phyloP scores from a whole-genome alignment of 2,797 vertebrate genomes.

The Periophthalmus magnuspinnatus region DNA sequence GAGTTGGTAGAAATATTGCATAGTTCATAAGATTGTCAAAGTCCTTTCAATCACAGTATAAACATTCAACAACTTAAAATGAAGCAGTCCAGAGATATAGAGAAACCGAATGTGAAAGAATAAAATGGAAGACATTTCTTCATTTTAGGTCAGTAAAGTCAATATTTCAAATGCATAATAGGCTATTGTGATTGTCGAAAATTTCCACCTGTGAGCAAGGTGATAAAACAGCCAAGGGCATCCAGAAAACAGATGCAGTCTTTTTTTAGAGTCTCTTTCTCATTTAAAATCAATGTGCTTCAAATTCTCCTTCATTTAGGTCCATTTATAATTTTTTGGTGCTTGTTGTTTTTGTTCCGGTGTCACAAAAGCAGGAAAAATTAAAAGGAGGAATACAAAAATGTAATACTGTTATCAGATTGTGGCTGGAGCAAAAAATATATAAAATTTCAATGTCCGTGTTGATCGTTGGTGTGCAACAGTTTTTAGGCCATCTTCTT shows the following conservation, averaged over 20 bases:
- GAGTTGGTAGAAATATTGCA: slow-evolving; percentile 63
- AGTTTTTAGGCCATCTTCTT: slow-evolving; percentile 45
- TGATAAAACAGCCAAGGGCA: slow-evolving; percentile 3
- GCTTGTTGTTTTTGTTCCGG: slow-evolving; percentile 67
- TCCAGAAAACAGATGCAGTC: slow-evolving; percentile 16
- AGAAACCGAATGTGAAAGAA: slow-evolving; percentile 60
- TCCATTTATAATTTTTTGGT: slow-evolving; percentile 26
- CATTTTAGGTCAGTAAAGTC: slow-evolving; percentile 35
- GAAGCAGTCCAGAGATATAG: slow-evolving; percentile 46
- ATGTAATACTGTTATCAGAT: slow-evolving; percentile 70
- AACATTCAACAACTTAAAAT: slow-evolving; percentile 51
- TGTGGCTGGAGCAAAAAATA: slow-evolving; percentile 28
- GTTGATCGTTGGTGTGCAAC: slow-evolving; percentile 65
- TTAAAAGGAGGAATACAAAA: slow-evolving; percentile 37
- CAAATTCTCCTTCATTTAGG: slow-evolving; percentile 25
- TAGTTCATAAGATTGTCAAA: slow-evolving; percentile 82
- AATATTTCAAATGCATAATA: slow-evolving; percentile 38
- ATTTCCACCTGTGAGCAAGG: slow-evolving; percentile 33
- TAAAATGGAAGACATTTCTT: slow-evolving; percentile 74
- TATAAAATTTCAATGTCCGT: slow-evolving; percentile 36
- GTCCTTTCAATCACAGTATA: slow-evolving; percentile 77
- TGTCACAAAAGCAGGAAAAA: slow-evolving; percentile 42
- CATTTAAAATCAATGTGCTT: slow-evolving; percentile 41
- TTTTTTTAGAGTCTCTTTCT: slow-evolving; percentile 22
- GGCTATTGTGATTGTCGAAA: slow-evolving; percentile 64